Conservation (phyloP, 1,140 invertebrate species). For the Trachelipus rathkii region DNA sequence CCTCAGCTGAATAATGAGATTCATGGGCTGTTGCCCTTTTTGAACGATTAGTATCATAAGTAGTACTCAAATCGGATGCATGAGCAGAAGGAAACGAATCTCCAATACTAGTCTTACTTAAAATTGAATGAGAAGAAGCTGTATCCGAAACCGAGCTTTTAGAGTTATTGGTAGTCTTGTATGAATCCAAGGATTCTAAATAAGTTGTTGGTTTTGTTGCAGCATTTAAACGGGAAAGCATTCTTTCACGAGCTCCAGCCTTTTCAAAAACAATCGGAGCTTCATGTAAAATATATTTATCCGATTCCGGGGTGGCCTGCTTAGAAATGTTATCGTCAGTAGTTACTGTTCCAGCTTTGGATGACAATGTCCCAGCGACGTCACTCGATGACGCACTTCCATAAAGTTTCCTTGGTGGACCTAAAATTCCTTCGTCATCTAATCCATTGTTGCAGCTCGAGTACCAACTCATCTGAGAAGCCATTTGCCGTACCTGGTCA, state of each 20-base stretch:
- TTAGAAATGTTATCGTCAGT: conserved; percentile 25
- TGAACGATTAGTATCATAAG: too few relatives aligned
- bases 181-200: not conserved
- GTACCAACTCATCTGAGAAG: conserved; percentile 36
- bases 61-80: too few relatives aligned
- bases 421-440: conserved; percentile 41
- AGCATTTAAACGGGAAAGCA: not conserved
- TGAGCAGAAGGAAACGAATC: too few relatives aligned
- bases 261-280: conserved; percentile 43
- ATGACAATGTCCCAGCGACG: conserved; percentile 30
- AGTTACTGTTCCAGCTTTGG: conserved; percentile 22
- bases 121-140: conserved; percentile 1
- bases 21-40: too few relatives aligned
- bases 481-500: conserved; percentile 44
- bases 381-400: conserved; percentile 44
- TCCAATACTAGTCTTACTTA: too few relatives aligned
- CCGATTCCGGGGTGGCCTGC: conserved; percentile 42
- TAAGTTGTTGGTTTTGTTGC: not conserved
- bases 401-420: conserved; percentile 42
- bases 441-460: conserved; percentile 19
- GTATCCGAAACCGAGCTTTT: not conserved
- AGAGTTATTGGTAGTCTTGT: not conserved
- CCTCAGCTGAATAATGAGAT: too few relatives aligned
- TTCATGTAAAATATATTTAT: conserved; percentile 41
- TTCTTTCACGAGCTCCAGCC: conserved; percentile 35